Conservation (phyloP, 2,113 vertebrate species). For the Bathybates hornii region DNA sequence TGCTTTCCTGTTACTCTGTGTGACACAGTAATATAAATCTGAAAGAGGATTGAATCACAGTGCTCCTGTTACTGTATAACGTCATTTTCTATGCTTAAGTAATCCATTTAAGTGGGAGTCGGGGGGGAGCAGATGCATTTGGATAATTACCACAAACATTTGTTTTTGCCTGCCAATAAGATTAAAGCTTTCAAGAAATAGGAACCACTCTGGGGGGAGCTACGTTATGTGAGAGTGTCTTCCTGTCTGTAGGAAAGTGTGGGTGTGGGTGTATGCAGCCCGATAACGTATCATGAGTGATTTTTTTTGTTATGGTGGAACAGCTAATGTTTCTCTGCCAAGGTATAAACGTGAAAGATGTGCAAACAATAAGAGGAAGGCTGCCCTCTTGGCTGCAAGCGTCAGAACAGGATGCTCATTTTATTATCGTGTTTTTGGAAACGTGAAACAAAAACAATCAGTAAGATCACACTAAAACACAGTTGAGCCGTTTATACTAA, state of each 20-base stretch:
- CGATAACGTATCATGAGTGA: background rate
- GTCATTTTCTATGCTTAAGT: background rate
- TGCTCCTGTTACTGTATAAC: background rate
- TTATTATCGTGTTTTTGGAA: background rate
- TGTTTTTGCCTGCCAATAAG: slow-evolving; percentile 13
- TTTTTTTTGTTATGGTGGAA: background rate
- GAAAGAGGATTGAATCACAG: background rate
- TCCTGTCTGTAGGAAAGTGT: background rate
- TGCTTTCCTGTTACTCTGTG: background rate
- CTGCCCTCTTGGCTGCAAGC: background rate
- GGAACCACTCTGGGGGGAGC: background rate
- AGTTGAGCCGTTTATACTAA: fast-evolving
- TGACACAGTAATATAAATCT: background rate
- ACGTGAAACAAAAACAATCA: background rate
- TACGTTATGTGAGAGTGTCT: background rate
- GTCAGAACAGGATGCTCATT: background rate
- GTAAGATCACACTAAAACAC: background rate
- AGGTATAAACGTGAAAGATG: background rate
- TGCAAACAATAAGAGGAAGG: slow-evolving; percentile 4
- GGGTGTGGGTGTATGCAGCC: background rate
- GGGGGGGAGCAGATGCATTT: slow-evolving; percentile 27
- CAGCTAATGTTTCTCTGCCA: background rate
- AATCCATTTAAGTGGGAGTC: slow-evolving; percentile 22
- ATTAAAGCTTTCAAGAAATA: slow-evolving; percentile 27
- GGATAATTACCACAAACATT: slow-evolving; percentile 35